phyloP scores from a whole-genome alignment of 1,140 invertebrate genomes.

The Eufriesea mexicana region DNA sequence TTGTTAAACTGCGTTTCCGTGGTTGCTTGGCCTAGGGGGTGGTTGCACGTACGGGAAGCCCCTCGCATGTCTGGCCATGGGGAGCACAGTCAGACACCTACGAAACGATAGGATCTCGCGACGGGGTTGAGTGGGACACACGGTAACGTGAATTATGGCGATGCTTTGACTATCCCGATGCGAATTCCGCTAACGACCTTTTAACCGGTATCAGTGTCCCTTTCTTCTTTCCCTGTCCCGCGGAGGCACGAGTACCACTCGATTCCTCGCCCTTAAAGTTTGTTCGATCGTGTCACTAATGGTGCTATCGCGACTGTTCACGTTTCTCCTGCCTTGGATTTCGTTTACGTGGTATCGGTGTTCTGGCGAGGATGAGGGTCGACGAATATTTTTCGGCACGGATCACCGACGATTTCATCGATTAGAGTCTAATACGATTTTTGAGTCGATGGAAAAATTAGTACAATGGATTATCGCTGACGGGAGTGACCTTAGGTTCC shows the following conservation, averaged over 20 bases:
- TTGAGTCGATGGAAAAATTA: too few relatives aligned
- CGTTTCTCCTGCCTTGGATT: too few relatives aligned
- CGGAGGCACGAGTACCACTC: background rate
- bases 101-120: slow-evolving; percentile 64
- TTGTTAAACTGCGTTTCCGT: slow-evolving; percentile 65
- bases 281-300: slow-evolving; percentile 23
- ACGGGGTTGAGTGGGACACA: slow-evolving; percentile 65
- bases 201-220: slow-evolving; percentile 36
- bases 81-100: slow-evolving; percentile 56
- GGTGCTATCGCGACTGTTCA: background rate
- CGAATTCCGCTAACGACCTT: slow-evolving; percentile 65
- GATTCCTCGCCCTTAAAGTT: background rate
- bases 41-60: background rate
- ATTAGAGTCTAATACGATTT: too few relatives aligned
- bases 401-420: too few relatives aligned
- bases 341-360: too few relatives aligned
- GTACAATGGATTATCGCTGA: too few relatives aligned
- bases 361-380: too few relatives aligned
- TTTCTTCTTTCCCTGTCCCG: slow-evolving; percentile 1
- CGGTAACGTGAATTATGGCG: slow-evolving; percentile 63
- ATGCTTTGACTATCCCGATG: slow-evolving; percentile 51
- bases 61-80: slow-evolving; percentile 42
- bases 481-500: too few relatives aligned
- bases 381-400: too few relatives aligned
- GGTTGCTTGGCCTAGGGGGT: slow-evolving; percentile 7